Conservation (phyloP, 2,888 invertebrate genomes). For the Trisateles emortualis region DNA sequence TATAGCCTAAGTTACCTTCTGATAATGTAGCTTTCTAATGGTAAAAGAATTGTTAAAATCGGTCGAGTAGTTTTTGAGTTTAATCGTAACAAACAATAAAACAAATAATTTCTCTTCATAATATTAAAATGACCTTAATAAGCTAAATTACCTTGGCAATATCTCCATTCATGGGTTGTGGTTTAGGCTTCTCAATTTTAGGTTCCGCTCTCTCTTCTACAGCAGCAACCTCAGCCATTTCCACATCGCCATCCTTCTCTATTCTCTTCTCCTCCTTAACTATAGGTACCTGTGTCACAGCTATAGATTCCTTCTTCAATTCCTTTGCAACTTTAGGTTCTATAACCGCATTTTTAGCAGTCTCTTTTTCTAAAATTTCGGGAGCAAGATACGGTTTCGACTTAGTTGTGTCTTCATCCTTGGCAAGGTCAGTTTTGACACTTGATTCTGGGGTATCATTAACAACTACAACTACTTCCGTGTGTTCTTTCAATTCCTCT, state of each 20-base stretch:
- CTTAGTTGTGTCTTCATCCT: conserved; percentile 37
- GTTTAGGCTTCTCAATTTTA: conserved; percentile 61
- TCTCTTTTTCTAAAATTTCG: conserved; percentile 46
- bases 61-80: too few species aligned
- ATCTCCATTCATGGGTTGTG: conserved; percentile 76
- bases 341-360: conserved; percentile 34
- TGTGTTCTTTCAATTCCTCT: conserved; percentile 54
- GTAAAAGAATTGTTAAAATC: too few species aligned
- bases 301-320: conserved; percentile 47
- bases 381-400: conserved; percentile 26
- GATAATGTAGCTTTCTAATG: too few species aligned
- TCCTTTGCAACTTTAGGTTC: conserved; percentile 28
- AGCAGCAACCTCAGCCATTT: conserved; percentile 65
- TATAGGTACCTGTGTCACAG: conserved; percentile 50
- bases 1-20: too few species aligned
- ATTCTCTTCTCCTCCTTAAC: conserved; percentile 49
- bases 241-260: conserved; percentile 57
- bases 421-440: conserved; percentile 9
- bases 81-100: too few species aligned
- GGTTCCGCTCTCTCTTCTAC: conserved; percentile 60
- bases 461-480: conserved; percentile 30
- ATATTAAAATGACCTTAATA: background rate
- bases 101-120: too few species aligned
- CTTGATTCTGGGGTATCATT: conserved; percentile 30
- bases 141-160: conserved; percentile 63